Percentiles rank a stretch among this genome's conserved stretches.
Evolutionary conservation across 2,113 vertebrate species (phyloP).

Genomic region (Phaethon lepturus): DNA sequence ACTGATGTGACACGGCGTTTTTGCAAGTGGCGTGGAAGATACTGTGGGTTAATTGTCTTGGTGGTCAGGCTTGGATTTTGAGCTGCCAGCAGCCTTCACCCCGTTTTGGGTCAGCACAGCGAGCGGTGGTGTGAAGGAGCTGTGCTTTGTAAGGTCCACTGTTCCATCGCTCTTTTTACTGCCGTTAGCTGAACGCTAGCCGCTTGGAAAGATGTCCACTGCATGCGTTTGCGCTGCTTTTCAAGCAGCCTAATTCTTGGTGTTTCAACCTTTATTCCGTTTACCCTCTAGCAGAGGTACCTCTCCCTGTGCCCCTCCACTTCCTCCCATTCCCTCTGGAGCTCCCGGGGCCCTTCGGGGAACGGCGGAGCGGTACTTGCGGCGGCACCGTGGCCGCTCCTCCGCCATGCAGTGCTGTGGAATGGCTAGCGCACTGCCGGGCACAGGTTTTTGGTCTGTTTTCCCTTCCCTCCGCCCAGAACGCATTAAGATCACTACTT

Average conservation of each 20-base stretch:
- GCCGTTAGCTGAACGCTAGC: not conserved
- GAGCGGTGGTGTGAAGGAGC: not conserved
- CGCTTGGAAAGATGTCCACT: not conserved
- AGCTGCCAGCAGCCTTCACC: not conserved
- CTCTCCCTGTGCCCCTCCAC: not conserved
- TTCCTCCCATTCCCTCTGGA: not conserved
- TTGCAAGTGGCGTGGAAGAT: not conserved
- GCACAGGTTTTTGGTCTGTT: not conserved
- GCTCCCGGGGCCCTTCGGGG: not conserved
- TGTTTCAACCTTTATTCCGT: not conserved
- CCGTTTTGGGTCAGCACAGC: not conserved
- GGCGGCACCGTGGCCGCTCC: no score
- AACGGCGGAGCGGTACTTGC: not conserved
- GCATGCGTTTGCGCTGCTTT: fast-evolving
- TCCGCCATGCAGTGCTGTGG: not conserved
- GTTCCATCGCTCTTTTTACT: not conserved
- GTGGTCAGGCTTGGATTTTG: not conserved
- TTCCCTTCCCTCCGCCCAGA: not conserved
- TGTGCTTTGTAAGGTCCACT: not conserved
- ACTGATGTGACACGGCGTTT: not conserved
- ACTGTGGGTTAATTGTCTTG: not conserved
- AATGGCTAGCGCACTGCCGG: fast-evolving
- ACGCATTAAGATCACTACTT: not conserved
- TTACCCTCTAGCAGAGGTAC: not conserved
- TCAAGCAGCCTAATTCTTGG: not conserved